Percentiles rank a stretch among this genome's conserved stretches.
Conservation (phyloP, 2,113 vertebrate species). For the Zosterops borbonicus region DNA sequence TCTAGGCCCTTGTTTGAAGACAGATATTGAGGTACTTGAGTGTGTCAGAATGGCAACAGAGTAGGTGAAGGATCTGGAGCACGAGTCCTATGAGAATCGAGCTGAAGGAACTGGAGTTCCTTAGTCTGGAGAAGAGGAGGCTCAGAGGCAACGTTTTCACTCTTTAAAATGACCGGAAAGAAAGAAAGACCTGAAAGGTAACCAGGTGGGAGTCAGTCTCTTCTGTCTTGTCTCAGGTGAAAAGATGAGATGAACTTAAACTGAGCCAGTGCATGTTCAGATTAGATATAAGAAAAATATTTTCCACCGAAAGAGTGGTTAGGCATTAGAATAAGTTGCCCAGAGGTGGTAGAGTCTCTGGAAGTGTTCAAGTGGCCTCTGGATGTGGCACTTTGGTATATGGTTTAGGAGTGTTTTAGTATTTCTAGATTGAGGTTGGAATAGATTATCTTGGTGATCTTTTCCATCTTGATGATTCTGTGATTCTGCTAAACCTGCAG, state of each 20-base stretch:
- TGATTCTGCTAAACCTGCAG: background rate
- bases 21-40: background rate
- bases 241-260: background rate
- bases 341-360: background rate
- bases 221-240: background rate
- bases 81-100: background rate
- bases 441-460: background rate
- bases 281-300: background rate
- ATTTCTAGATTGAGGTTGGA: background rate
- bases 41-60: background rate
- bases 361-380: background rate
- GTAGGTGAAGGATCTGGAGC: background rate
- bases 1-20: background rate
- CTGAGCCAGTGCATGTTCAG: background rate
- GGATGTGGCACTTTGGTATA: background rate
- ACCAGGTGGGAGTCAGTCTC: rapidly evolving
- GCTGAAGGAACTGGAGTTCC: background rate
- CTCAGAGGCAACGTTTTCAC: background rate
- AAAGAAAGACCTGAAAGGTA: background rate
- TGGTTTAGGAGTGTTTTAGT: background rate
- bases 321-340: background rate
- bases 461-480: background rate
- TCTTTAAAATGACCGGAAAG: background rate
- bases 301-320: background rate
- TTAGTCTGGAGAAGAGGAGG: background rate